Evolutionary conservation across 2,888 invertebrate species (phyloP), one percentile per base, ranked within the genome.

Genomic region (Trissonchulus sp.): DNA sequence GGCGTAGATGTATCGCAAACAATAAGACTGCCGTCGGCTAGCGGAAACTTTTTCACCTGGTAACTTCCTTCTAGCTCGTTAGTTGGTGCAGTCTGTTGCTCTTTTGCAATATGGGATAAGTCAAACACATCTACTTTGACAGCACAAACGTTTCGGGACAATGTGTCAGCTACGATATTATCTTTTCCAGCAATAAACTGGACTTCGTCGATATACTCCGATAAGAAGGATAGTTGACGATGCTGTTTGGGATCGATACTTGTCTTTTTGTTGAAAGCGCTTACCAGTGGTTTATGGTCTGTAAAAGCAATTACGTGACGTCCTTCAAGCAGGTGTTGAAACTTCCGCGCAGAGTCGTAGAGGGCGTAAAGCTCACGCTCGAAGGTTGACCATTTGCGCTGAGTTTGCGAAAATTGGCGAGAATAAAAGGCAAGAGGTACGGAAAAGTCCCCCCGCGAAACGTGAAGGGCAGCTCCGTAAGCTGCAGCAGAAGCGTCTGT

Each of bases 131-230:
- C 48, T 15, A 48, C 48, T 15, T 8, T 15, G 8, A 48, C 48
- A 48, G 48, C 48, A 34, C n/a, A 15, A 8, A 65, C 35, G n/a
- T n/a, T n/a, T 65, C 68, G 68, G n/a, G 68, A 65, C 8, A 65
- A 34, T n/a, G 68, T 34, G 28, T 65, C 65, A 8, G 65, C 65
- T 8, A 34, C 65, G n/a, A 28, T 34, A 65, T 18, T 65, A 28
- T 65, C 34, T 65, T 65, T 65, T 8, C 65, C 65, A 28, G 8
- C n/a, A 28, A 65, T 34, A 28, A 31, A 34, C 34, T 28, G 8
- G 30, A 65, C 34, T 31, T 65, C 65, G 15, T 28, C 34, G 34
- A 34, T 18, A 28, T 15, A 65, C 30, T 65, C 65, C 8, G 65
- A 28, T 15, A 65, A 18, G n/a, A 18, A 65, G 30, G 65, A 65